Percentiles rank a stretch among this genome's conserved stretches.
These are phyloP conservation scores for Artibeus lituratus DNA, from an alignment of 2,797 vertebrate genomes.

Conservation along the genomic window DNA sequence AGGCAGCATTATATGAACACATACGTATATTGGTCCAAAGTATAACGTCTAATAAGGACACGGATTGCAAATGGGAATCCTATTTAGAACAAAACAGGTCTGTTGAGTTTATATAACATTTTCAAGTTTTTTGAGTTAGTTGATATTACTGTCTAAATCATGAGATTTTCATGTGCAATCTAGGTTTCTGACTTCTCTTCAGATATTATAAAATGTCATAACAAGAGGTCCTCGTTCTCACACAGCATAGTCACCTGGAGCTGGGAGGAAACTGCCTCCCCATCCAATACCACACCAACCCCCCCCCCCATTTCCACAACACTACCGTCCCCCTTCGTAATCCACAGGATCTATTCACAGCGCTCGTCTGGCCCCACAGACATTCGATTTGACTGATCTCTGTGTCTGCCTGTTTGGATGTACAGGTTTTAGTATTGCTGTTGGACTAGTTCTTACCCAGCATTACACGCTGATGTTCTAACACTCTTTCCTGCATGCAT, in stretches of 20 bases:
- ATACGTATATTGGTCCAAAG: background rate
- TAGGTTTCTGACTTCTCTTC: background rate
- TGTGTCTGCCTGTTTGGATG: background rate
- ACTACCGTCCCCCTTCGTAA: background rate
- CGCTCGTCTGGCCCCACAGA: background rate
- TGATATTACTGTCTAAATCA: background rate
- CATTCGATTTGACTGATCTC: background rate
- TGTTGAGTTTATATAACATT: background rate
- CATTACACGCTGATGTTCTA: background rate
- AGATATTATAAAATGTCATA: background rate
- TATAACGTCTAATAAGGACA: background rate
- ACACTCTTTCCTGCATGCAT: background rate
- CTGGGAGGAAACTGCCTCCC: background rate
- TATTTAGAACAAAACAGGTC: background rate
- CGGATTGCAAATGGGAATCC: background rate
- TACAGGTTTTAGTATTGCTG: background rate
- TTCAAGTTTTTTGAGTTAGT: background rate
- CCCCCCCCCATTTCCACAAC: too few species aligned
- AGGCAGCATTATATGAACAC: background rate
- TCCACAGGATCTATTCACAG: background rate
- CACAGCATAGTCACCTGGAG: background rate
- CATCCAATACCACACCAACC: background rate
- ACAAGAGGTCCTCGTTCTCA: background rate
- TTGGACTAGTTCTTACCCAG: background rate
- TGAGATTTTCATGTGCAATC: background rate